Base-by-base conservation (phyloP, 2,113 vertebrate genomes). In the Grammomys dolichurus region DNA sequence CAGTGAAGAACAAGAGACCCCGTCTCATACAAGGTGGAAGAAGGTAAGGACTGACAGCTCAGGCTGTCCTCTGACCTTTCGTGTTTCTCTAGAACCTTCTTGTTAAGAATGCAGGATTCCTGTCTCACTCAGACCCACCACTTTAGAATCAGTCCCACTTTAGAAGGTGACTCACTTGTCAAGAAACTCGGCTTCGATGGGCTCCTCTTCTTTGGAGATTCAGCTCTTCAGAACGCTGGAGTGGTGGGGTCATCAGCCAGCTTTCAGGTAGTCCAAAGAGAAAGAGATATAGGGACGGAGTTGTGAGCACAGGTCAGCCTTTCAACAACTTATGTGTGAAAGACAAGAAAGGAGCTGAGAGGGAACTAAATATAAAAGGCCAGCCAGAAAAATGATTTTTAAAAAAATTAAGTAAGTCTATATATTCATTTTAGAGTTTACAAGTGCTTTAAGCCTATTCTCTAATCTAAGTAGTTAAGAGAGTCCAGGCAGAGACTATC, bases 361-460 rank as follows among this genome's bases (percentile, higher is more conserved):
- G 14, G 2, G 36, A 6, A 46, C 4, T 14, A 16, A 86, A 58
- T 94, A 51, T 14, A 63, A 85, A 95, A 12, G 67, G 26, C 43
- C 46, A 89, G 26, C 43, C 46, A 89, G 95, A 51, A 70, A 82
- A 65, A 65, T 78, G 40, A 78, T 33, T 65, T 85, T 93, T 36
- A 60, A 70, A 36, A 60, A 72, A 82, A 60, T 90, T 19, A 63
- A 69, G 11, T 60, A 90, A 80, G 82, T 75, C 60, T 90, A 56
- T 76, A 33, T 17, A 33, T 95, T 91, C 46, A 40, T 67, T 43
- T 93, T 82, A 60, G 16, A 60, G 77, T 54, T 84, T 84, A 60
- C 24, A 65, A 77, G 67, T 82, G 58, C 46, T 69, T 95, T 33
- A 60, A 69, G 46, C 56, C 43, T 40, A 1, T 87, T 28, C 28